These are phyloP conservation scores for Drosophila pachea DNA, from an alignment of 1,140 invertebrate genomes.

Conservation along the genomic window DNA sequence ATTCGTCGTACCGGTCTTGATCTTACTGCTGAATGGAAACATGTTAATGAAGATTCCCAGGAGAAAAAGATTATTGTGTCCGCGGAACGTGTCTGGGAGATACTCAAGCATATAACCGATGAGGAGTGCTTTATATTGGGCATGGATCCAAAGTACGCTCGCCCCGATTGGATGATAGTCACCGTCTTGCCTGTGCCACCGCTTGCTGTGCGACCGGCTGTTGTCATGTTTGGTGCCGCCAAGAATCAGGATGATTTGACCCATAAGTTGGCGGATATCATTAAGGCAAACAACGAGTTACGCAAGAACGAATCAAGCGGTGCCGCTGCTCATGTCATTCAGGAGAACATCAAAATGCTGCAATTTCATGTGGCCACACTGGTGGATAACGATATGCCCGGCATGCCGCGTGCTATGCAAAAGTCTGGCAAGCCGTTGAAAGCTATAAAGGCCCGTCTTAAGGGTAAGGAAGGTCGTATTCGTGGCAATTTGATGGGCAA, in stretches of 20 bases:
- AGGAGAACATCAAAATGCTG: slow-evolving; percentile 98
- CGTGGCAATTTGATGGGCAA: slow-evolving; percentile 99
- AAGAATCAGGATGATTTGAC: slow-evolving; percentile 99
- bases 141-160: slow-evolving; percentile 96
- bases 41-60: slow-evolving; percentile 98
- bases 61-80: slow-evolving; percentile 95
- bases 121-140: slow-evolving; percentile 97
- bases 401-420: slow-evolving; percentile 97
- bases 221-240: slow-evolving; percentile 99
- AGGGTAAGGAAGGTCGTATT: slow-evolving; percentile 98
- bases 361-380: slow-evolving; percentile 99
- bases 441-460: slow-evolving; percentile 94
- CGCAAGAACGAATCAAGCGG: slow-evolving; percentile 96
- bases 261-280: slow-evolving; percentile 98
- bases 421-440: slow-evolving; percentile 99
- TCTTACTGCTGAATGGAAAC: slow-evolving; percentile 97
- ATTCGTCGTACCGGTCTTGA: slow-evolving; percentile 94
- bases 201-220: slow-evolving; percentile 94
- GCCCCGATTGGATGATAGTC: slow-evolving; percentile 99
- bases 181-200: slow-evolving; percentile 98
- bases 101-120: slow-evolving; percentile 97
- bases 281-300: slow-evolving; percentile 99
- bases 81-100: slow-evolving; percentile 97
- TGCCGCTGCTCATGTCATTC: slow-evolving; percentile 96
- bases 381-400: slow-evolving; percentile 99